Evolutionary conservation across 2,113 vertebrate species (phyloP).

Genomic region (Coregonus clupeaformis): DNA sequence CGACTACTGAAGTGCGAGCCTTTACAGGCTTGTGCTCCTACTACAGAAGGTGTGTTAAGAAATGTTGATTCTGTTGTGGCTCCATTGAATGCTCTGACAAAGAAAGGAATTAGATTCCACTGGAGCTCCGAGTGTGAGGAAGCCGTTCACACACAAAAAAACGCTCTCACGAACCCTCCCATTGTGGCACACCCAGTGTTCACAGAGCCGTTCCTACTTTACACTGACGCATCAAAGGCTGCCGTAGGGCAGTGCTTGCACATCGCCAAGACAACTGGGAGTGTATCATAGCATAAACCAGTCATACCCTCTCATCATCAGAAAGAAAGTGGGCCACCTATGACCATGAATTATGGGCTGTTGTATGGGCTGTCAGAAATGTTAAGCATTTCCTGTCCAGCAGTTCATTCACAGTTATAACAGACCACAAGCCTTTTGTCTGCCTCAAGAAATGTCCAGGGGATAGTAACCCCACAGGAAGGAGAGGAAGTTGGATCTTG

Average conservation of each 20-base stretch:
- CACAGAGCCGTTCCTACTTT: background rate
- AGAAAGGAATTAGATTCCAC: background rate
- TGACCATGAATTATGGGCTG: background rate
- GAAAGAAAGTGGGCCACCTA: slow-evolving; percentile 22
- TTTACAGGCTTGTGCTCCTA: background rate
- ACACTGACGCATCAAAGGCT: background rate
- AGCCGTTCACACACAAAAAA: background rate
- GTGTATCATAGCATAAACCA: slow-evolving; percentile 1
- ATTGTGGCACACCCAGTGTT: background rate
- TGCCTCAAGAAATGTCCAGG: slow-evolving; percentile 1
- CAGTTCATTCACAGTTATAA: slow-evolving; percentile 13
- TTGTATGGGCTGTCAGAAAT: slow-evolving; percentile 15
- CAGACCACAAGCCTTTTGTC: slow-evolving; percentile 19
- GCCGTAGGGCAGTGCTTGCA: background rate
- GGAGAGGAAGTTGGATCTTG: background rate
- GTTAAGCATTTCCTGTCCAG: slow-evolving; percentile 3
- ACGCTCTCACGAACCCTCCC: background rate
- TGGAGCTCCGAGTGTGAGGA: background rate
- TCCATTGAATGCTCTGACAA: background rate
- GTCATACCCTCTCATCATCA: background rate
- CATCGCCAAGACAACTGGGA: background rate
- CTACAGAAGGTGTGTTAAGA: background rate
- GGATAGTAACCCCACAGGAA: slow-evolving; percentile 9
- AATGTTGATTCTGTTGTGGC: background rate
- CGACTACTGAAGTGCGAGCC: background rate